Evolutionary conservation across 2,888 invertebrate species (phyloP), one percentile per base, ranked within the genome.

Genomic region (Tillus elongatus): DNA sequence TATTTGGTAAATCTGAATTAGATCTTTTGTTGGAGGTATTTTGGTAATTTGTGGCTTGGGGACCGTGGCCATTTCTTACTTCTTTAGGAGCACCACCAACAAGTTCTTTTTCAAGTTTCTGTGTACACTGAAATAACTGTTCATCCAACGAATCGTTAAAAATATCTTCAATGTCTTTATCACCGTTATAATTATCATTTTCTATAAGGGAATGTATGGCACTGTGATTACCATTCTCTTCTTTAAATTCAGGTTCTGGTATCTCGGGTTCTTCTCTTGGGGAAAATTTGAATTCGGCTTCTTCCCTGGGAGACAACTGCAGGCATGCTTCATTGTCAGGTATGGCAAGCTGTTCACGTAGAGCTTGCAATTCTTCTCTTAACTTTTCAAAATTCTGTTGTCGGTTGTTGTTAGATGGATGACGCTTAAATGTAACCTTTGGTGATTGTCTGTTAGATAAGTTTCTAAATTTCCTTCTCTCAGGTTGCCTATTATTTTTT

Each of bases 141-240:
- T 63, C 58, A 42, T 64, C 63, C 35, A 63, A 43, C 3, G 58
- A 58, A 52, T 64, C 63, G 50, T 60, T 47, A 39, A 66, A 62
- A 3, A 60, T 37, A 27, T 56, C 55, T 41, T 56, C 51, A 9
- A 55, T 40, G 26, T 49, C 39, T 29, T 45, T 39, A 36, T 42
- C 29, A 28, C 44, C 32, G 10, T 41, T 32, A 14, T 43, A 19
- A 13, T 16, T 30, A 12, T 35, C 30, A 9, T 34, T 13, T 12
- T 19, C 30, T 16, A 42, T 29, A 8, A 40, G 12, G 6, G 24
- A 19, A 19, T 8, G 12, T 6, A 8, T 4, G 9, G 9, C 9
- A 13, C 13, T 9, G 4, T 11, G 4, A 8, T 10, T 19, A n/a
- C n/a, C n/a, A 15, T 39, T 31, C 2, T 13, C 3, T 3, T 11